Percentiles rank a stretch among this genome's conserved stretches.
Evolutionary conservation across 2,113 vertebrate genomes (phyloP).

Genomic region (Donacobius atricapilla): DNA sequence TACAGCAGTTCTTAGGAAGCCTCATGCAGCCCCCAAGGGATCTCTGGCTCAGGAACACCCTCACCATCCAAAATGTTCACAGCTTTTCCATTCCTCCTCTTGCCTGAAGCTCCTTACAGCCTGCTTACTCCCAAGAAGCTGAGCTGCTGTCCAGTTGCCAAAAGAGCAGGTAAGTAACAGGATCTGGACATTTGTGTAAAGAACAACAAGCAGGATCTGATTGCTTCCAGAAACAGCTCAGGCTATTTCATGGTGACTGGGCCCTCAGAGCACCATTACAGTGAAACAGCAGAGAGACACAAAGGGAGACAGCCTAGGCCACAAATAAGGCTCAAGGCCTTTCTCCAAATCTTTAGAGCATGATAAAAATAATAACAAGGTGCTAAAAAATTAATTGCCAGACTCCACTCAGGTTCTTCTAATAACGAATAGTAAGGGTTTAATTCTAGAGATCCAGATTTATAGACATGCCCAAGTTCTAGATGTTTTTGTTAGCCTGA

Average conservation of each 20-base stretch:
- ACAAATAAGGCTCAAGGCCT: background rate
- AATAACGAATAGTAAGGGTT: background rate
- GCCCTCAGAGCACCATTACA: background rate
- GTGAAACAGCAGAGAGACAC: background rate
- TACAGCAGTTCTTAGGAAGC: background rate
- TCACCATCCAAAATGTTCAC: background rate
- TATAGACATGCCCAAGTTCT: background rate
- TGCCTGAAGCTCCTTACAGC: background rate
- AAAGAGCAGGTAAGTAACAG: slow-evolving; percentile 25
- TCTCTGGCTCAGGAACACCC: background rate
- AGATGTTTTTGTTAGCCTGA: background rate
- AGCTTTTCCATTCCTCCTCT: background rate
- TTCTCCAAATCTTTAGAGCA: background rate
- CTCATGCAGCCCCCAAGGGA: background rate
- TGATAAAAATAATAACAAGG: background rate
- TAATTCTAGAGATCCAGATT: background rate
- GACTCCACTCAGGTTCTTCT: background rate
- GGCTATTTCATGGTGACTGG: background rate
- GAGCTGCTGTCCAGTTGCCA: background rate
- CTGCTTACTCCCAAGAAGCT: background rate
- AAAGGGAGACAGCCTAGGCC: background rate
- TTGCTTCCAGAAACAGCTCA: background rate
- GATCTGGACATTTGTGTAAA: slow-evolving; percentile 25
- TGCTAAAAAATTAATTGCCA: background rate
- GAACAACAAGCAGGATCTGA: slow-evolving; percentile 5